Conservation (phyloP, 2,888 invertebrate species). For the Schizaphis graminum region DNA sequence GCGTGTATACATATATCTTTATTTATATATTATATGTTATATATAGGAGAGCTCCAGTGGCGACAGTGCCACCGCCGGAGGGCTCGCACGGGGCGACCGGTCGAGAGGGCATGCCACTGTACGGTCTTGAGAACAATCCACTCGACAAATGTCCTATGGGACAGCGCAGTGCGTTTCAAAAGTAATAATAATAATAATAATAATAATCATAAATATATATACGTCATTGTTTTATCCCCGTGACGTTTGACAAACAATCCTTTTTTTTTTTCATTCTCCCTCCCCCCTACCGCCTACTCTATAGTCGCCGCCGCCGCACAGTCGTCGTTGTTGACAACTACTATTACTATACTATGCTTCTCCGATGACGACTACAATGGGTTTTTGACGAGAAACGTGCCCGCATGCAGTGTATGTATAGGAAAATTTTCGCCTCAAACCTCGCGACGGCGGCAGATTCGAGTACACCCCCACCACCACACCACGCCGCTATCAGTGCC, state of each 20-base stretch:
- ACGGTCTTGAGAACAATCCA: constrained; percentile 64
- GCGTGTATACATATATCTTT: not conserved
- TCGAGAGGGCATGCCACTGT: constrained; percentile 46
- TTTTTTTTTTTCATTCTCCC: constrained; percentile 51
- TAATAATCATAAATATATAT: constrained; percentile 57
- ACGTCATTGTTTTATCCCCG: constrained; percentile 64
- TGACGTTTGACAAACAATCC: constrained; percentile 66
- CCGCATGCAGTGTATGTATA: not conserved
- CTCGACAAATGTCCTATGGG: constrained; percentile 62
- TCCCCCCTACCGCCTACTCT: not conserved
- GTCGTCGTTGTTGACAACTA: constrained; percentile 36
- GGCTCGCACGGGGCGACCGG: constrained; percentile 54
- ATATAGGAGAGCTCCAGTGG: not conserved
- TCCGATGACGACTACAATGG: constrained; percentile 46
- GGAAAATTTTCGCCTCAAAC: constrained; percentile 58
- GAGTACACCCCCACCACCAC: constrained; percentile 32
- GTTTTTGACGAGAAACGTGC: constrained; percentile 58
- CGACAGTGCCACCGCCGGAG: constrained; percentile 33
- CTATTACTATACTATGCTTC: not conserved
- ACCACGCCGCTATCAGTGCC: not conserved
- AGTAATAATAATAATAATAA: constrained; percentile 63
- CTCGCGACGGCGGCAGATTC: constrained; percentile 32
- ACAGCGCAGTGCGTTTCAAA: constrained; percentile 35
- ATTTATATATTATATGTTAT: not conserved
- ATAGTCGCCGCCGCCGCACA: constrained; percentile 29